Evolutionary conservation across 2,888 invertebrate species (phyloP).

Genomic region (Ecliptopera silaceata): DNA sequence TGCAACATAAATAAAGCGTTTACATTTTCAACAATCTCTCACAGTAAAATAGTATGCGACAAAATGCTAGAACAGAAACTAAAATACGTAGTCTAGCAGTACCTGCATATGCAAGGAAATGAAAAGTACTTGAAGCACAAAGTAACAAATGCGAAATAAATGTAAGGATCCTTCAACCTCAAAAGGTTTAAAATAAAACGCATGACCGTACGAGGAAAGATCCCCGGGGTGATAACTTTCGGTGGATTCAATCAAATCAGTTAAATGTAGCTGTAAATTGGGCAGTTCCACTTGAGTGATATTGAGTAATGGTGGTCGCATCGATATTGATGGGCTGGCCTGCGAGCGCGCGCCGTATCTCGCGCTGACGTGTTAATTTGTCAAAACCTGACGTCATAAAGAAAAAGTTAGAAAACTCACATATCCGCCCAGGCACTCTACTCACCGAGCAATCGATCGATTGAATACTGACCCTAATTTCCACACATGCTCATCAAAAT

Average conservation of each 20-base stretch:
- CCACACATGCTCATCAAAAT: constrained; percentile 5
- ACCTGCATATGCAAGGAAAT: no score
- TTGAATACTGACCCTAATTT: constrained; percentile 18
- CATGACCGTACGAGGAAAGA: constrained; percentile 42
- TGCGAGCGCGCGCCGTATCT: constrained; percentile 61
- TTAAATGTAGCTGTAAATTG: constrained; percentile 81
- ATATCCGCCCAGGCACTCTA: constrained; percentile 36
- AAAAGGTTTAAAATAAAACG: constrained; percentile 29
- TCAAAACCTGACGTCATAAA: constrained; percentile 71
- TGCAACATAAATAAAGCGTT: no score
- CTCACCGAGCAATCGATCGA: constrained; percentile 34
- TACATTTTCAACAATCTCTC: no score
- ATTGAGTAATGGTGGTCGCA: constrained; percentile 75
- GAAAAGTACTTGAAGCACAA: no score
- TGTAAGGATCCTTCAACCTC: constrained; percentile 1
- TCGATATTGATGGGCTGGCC: constrained; percentile 71
- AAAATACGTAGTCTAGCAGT: no score
- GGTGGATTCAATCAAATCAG: constrained; percentile 77
- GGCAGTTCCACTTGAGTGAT: constrained; percentile 78
- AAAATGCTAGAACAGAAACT: no score
- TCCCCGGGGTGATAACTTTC: constrained; percentile 63
- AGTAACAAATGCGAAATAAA: no score
- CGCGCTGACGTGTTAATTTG: constrained; percentile 72
- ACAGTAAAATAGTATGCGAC: no score
- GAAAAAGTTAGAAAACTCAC: constrained; percentile 61